phyloP scores from a whole-genome alignment of 1,140 invertebrate genomes.

The Acromyrmex heyeri region DNA sequence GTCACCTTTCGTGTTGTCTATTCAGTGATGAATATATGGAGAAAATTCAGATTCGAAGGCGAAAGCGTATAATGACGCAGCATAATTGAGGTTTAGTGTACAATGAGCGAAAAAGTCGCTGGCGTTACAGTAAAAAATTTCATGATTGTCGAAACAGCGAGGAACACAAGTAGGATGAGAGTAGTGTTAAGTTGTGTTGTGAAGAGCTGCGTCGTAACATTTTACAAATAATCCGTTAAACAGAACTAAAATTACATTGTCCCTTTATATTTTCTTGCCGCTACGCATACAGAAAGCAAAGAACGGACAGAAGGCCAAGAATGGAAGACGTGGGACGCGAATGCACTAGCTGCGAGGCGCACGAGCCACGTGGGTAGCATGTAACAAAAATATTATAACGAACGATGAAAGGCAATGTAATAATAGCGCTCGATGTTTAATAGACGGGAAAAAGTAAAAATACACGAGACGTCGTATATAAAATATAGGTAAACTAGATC shows the following conservation, averaged over 20 bases:
- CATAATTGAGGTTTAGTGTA: background rate
- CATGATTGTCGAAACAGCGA: background rate
- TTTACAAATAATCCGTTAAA: conserved; percentile 15
- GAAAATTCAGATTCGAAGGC: background rate
- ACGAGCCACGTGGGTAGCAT: conserved; percentile 48
- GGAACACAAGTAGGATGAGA: background rate
- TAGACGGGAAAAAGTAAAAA: background rate
- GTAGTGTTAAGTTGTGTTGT: background rate
- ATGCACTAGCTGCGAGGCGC: conserved; percentile 59
- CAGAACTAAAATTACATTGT: conserved; percentile 53
- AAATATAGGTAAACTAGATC: background rate
- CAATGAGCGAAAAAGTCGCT: background rate
- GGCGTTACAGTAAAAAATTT: background rate
- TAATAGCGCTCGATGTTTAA: conserved; percentile 51
- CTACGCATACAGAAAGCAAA: conserved; percentile 33
- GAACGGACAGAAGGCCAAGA: conserved; percentile 53
- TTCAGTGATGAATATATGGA: background rate
- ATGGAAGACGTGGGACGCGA: conserved; percentile 60
- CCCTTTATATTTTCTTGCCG: conserved; percentile 43
- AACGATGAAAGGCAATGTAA: conserved; percentile 60
- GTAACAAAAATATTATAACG: conserved; percentile 61
- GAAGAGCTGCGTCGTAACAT: background rate
- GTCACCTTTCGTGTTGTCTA: background rate
- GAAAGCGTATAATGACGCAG: conserved; percentile 19
- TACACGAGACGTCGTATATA: conserved; percentile 5